Percentiles rank a stretch among this genome's conserved stretches.
Conservation (phyloP, 2,797 vertebrate species). For the Cryptoblepharus egeriae region DNA sequence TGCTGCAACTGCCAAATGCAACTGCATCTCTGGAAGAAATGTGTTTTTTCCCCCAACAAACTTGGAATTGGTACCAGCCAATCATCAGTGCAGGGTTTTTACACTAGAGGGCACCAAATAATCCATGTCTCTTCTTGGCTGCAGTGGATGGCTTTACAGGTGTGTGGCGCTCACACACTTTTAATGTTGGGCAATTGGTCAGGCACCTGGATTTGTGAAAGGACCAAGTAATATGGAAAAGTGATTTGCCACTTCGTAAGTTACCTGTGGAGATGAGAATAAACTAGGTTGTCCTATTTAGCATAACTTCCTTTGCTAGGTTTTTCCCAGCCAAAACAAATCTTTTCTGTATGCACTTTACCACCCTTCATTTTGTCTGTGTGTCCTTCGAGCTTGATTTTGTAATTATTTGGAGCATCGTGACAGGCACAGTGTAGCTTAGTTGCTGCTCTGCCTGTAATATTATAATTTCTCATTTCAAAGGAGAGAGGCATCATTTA, state of each 20-base stretch:
- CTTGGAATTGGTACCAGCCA: neutral
- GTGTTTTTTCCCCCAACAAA: too few relatives aligned
- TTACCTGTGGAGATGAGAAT: too few relatives aligned
- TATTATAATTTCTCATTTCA: too few relatives aligned
- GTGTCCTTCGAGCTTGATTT: too few relatives aligned
- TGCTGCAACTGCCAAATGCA: too few relatives aligned
- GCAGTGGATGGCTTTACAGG: neutral
- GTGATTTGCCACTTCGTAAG: too few relatives aligned
- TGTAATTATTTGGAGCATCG: too few relatives aligned
- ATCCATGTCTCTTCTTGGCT: neutral
- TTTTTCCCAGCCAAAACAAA: neutral
- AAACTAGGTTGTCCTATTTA: too few relatives aligned
- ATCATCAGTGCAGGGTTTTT: neutral
- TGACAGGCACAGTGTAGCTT: too few relatives aligned
- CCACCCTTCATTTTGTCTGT: neutral
- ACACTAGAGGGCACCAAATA: slow-evolving; percentile 22
- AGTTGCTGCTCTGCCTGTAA: too few relatives aligned
- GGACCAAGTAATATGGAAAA: neutral
- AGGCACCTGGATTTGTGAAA: neutral
- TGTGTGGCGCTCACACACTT: neutral
- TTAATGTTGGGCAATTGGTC: neutral
- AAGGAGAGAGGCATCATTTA: too few relatives aligned
- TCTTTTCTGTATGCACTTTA: neutral
- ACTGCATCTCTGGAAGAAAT: neutral
- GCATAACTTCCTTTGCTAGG: neutral